These are phyloP conservation scores for Ictalurus furcatus DNA, from an alignment of 2,113 vertebrate genomes.

Conservation along the genomic window DNA sequence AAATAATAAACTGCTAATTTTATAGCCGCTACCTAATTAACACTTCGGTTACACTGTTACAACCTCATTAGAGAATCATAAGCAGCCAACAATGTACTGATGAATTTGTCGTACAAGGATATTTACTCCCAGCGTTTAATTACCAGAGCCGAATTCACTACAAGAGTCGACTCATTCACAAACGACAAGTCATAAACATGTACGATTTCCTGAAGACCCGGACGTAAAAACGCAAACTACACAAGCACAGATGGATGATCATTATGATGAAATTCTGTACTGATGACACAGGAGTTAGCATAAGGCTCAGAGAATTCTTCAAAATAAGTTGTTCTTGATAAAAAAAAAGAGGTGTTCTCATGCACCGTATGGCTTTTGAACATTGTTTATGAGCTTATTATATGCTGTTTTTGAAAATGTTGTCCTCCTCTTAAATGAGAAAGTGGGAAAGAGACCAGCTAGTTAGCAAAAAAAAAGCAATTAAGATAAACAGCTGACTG, in stretches of 20 bases:
- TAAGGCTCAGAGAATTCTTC: neutral
- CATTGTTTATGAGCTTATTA: neutral
- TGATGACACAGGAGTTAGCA: neutral
- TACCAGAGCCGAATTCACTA: neutral
- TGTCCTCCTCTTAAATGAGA: neutral
- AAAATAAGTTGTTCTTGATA: neutral
- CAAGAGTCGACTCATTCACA: neutral
- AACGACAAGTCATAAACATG: neutral
- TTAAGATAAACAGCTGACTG: neutral
- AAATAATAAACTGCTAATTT: neutral
- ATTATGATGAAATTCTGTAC: neutral
- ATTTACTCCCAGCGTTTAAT: neutral
- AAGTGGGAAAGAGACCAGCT: neutral
- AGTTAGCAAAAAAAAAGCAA: neutral
- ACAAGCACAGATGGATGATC: neutral
- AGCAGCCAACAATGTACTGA: no score
- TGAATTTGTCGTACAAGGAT: no score
- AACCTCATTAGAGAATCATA: no score
- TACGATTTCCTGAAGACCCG: neutral
- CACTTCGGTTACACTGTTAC: no score
- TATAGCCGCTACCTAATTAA: neutral
- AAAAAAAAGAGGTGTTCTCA: neutral
- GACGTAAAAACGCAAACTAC: neutral
- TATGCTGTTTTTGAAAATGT: neutral
- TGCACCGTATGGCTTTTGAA: neutral